Evolutionary conservation across 37 sponge, comb jelly and placozoan species (phyloP), one percentile per base, ranked within the genome.

Genomic region (Haliclona indistincta): DNA sequence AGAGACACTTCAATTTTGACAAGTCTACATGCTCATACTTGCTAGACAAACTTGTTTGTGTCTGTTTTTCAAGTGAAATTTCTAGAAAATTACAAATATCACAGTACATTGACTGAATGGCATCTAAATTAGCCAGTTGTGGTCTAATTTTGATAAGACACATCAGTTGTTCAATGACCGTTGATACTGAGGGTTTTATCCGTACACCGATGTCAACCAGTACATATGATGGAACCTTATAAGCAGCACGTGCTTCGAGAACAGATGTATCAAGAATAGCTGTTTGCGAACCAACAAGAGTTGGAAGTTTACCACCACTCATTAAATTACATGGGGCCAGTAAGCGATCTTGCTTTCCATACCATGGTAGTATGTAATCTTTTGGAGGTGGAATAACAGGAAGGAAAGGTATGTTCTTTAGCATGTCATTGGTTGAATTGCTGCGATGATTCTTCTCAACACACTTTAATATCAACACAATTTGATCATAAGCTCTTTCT

Each of bases 301-400:
- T n/a, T n/a, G n/a, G n/a, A 6, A 29, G 2, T 4, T 55, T 25
- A 55, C 56, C 56, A 4, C 5, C 28, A n/a, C 32, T 10, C 1
- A 22, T 36, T 26, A 77, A 6, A 20, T 44, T 26, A 34, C 60
- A 58, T 4, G 32, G 26, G 2, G 61, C 44, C n/a, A 29, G 39
- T 34, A 15, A 10, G 20, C 49, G 22, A 15, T 0, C 34, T 3
- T 20, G 5, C 32, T 19, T 39, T 63, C 56, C 68, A 39, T 22
- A n/a, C 68, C 79, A 34, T 39, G 35, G 32, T 43, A 78, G 33
- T n/a, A 64, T 63, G 41, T 71, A 81, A 5, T 33, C 36, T 1
- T 49, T 17, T 29, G 81, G 81, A 1, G 0, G 45, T 33, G 33
- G 61, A 51, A 81, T 61, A 10, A 71, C 73, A 52, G 81, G 81